A percentile compares a stretch with the other conserved stretches of the same genome.
phyloP scores from a whole-genome alignment of 2,888 invertebrate species.

The Anoncus sp. region DNA sequence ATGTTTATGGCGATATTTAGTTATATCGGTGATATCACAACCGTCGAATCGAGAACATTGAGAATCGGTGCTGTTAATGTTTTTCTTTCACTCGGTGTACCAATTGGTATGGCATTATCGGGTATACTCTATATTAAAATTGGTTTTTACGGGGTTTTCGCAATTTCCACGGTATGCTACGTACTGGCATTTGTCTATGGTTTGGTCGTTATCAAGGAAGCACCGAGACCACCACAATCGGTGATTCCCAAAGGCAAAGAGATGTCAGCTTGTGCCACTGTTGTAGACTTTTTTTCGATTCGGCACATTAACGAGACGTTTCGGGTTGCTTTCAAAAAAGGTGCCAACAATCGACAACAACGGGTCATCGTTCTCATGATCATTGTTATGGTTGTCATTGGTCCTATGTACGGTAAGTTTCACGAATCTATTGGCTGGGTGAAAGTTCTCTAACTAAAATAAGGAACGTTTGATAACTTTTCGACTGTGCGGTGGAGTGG shows the following conservation, averaged over 20 bases:
- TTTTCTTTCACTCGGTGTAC: slow-evolving; percentile 94
- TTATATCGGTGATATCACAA: slow-evolving; percentile 94
- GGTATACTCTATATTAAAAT: slow-evolving; percentile 91
- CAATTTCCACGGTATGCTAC: slow-evolving; percentile 90
- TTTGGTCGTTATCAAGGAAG: slow-evolving; percentile 89
- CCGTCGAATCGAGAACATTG: slow-evolving; percentile 92
- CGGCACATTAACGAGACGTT: slow-evolving; percentile 91
- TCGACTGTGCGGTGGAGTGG: background rate
- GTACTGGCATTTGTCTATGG: slow-evolving; percentile 91
- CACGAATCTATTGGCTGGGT: too few relatives aligned
- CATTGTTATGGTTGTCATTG: slow-evolving; percentile 93
- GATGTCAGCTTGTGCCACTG: slow-evolving; percentile 84
- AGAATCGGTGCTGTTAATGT: slow-evolving; percentile 95
- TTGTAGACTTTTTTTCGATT: slow-evolving; percentile 90
- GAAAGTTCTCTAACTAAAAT: too few relatives aligned
- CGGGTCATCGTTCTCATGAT: slow-evolving; percentile 91
- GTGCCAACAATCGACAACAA: slow-evolving; percentile 89
- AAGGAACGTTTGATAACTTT: background rate
- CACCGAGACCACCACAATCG: slow-evolving; percentile 79
- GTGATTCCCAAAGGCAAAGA: slow-evolving; percentile 80
- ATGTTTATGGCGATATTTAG: slow-evolving; percentile 96
- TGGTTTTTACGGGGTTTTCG: slow-evolving; percentile 93
- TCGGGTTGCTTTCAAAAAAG: slow-evolving; percentile 91
- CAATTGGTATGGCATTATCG: slow-evolving; percentile 94
- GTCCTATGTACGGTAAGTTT: slow-evolving; percentile 92